These are phyloP conservation scores for Neotragus pygmaeus DNA, from an alignment of 2,113 vertebrate species.

Conservation along the genomic window DNA sequence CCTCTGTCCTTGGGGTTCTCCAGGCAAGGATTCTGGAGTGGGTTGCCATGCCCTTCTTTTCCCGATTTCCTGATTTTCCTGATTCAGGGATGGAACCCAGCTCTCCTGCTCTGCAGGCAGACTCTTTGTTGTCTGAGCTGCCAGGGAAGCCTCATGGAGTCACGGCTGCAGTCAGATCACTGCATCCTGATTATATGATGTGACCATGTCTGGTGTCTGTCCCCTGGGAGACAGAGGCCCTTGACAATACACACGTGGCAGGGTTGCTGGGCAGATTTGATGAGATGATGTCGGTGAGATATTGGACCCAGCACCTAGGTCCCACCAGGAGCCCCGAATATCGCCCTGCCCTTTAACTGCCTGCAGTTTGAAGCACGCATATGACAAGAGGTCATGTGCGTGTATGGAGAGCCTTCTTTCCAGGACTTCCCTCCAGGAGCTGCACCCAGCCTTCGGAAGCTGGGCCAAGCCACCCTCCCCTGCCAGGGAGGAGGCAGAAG, in stretches of 20 bases:
- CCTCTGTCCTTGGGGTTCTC: not conserved
- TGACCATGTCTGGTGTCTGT: not conserved
- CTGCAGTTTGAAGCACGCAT: not conserved
- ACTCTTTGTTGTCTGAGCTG: not conserved
- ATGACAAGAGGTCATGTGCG: not conserved
- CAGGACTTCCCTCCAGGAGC: not conserved
- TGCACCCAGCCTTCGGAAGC: not conserved
- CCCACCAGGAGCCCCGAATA: no score
- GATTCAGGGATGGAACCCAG: not conserved
- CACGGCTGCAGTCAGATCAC: no score
- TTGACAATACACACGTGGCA: not conserved
- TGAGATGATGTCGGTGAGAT: not conserved
- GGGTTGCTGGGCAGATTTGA: not conserved
- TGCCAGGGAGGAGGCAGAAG: not conserved
- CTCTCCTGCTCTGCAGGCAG: not conserved
- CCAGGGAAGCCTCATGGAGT: not conserved
- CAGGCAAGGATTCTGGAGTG: not conserved
- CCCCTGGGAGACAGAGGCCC: not conserved
- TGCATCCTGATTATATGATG: rapidly evolving
- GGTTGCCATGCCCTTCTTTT: not conserved
- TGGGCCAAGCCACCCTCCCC: not conserved
- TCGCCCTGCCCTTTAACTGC: no score
- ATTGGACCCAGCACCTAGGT: not conserved
- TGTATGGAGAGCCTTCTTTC: not conserved
- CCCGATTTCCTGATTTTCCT: no score